These are phyloP conservation scores for Trididemnum clinides DNA, from an alignment of 23 tunicate species.

Conservation along the genomic window DNA sequence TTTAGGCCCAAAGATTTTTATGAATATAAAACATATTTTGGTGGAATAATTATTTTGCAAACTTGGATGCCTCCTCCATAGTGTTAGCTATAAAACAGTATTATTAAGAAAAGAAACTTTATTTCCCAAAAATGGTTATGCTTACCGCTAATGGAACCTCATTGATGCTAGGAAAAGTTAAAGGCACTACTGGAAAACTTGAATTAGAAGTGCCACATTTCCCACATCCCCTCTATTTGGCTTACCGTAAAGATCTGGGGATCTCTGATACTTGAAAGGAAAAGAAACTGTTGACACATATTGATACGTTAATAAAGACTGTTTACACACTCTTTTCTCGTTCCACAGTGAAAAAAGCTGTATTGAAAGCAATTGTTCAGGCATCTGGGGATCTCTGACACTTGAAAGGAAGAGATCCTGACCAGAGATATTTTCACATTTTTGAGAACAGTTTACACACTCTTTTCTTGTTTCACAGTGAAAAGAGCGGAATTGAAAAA, in stretches of 20 bases:
- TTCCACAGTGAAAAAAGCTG: background rate
- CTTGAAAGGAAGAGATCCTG: no score
- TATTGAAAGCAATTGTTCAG: background rate
- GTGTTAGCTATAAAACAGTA: background rate
- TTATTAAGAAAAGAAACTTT: background rate
- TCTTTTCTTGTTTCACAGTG: no score
- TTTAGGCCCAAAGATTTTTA: background rate
- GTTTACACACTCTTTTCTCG: background rate
- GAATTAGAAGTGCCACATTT: background rate
- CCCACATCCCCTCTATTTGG: background rate
- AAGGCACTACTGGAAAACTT: background rate
- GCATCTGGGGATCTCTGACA: no score
- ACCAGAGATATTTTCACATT: no score
- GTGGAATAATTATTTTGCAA: background rate
- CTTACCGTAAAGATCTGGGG: background rate
- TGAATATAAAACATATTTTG: background rate
- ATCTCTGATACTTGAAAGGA: background rate
- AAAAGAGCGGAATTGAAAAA: no score
- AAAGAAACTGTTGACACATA: background rate
- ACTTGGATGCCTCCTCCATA: background rate
- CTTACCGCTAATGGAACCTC: background rate
- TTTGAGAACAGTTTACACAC: no score
- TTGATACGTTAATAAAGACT: background rate
- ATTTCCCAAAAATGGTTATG: background rate
- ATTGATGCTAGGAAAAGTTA: background rate